Evolutionary conservation across 2,888 invertebrate genomes (phyloP).

Genomic region (Molorchus minor): DNA sequence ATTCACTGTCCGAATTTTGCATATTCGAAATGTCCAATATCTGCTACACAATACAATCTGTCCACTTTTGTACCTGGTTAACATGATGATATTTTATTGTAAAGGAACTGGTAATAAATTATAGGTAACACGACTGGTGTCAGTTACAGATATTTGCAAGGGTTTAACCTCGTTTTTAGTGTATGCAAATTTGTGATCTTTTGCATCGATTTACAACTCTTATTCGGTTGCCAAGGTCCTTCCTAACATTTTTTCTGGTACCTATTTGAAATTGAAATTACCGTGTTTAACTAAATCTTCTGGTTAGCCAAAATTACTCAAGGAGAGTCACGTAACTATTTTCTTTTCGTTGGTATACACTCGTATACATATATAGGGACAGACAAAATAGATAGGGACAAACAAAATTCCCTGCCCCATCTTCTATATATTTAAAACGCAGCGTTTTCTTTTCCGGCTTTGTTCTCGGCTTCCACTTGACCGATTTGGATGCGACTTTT

Average conservation of each 20-base stretch:
- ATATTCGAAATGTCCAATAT: too few species aligned
- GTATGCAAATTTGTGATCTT: constrained; percentile 37
- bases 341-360: background rate
- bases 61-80: constrained; percentile 11
- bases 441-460: too few species aligned
- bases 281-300: constrained; percentile 12
- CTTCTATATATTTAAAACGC: too few species aligned
- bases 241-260: constrained; percentile 17
- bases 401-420: too few species aligned
- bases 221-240: constrained; percentile 27
- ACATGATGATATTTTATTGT: constrained; percentile 33
- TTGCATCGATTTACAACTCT: constrained; percentile 37
- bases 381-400: too few species aligned
- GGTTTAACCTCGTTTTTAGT: constrained; percentile 41
- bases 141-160: constrained; percentile 41
- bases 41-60: constrained; percentile 2
- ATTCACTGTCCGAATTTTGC: too few species aligned
- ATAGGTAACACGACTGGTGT: constrained; percentile 39
- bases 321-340: constrained; percentile 6
- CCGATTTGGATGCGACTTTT: too few species aligned
- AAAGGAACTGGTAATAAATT: constrained; percentile 39
- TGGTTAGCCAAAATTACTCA: constrained; percentile 10
- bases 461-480: too few species aligned
- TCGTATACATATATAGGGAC: too few species aligned
- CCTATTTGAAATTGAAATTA: constrained; percentile 19